Conservation (phyloP, 2,888 invertebrate genomes). For the Morpho helenor region DNA sequence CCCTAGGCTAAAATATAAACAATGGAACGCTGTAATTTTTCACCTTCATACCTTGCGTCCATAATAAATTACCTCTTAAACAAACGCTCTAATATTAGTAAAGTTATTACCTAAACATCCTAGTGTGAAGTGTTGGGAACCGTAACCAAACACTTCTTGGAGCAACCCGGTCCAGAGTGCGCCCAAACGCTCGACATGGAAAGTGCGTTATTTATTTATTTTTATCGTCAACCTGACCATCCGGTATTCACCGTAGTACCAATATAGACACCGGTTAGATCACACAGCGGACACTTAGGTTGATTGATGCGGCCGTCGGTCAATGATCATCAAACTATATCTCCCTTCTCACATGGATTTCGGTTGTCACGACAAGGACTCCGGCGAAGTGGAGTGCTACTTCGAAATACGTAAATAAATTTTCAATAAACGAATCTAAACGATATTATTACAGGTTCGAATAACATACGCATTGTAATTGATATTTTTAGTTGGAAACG, state of each 20-base stretch:
- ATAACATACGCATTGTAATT: constrained; percentile 62
- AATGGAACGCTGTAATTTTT: constrained; percentile 9
- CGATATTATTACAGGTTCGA: constrained; percentile 59
- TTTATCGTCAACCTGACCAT: constrained; percentile 56
- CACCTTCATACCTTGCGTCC: constrained; percentile 10
- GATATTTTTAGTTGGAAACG: constrained; percentile 76
- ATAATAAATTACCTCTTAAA: constrained; percentile 26
- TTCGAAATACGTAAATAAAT: constrained; percentile 83
- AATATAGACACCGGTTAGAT: constrained; percentile 64
- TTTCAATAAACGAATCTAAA: constrained; percentile 57
- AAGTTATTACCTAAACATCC: constrained; percentile 66
- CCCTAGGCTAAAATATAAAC: constrained; percentile 1
- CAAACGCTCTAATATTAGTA: constrained; percentile 45
- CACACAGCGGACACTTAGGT: constrained; percentile 52
- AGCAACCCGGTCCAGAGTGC: constrained; percentile 53
- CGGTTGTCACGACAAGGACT: constrained; percentile 82
- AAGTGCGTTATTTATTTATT: constrained; percentile 74
- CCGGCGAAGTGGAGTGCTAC: constrained; percentile 84
- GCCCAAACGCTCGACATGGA: constrained; percentile 62
- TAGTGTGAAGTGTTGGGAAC: constrained; percentile 45
- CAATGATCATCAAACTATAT: constrained; percentile 52
- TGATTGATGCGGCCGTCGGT: constrained; percentile 40
- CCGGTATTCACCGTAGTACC: constrained; percentile 60
- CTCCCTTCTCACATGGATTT: constrained; percentile 75
- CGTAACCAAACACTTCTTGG: constrained; percentile 56